Evolutionary conservation across 2,888 invertebrate genomes (phyloP), one percentile per base, ranked within the genome.

Genomic region (Teleogryllus oceanicus): DNA sequence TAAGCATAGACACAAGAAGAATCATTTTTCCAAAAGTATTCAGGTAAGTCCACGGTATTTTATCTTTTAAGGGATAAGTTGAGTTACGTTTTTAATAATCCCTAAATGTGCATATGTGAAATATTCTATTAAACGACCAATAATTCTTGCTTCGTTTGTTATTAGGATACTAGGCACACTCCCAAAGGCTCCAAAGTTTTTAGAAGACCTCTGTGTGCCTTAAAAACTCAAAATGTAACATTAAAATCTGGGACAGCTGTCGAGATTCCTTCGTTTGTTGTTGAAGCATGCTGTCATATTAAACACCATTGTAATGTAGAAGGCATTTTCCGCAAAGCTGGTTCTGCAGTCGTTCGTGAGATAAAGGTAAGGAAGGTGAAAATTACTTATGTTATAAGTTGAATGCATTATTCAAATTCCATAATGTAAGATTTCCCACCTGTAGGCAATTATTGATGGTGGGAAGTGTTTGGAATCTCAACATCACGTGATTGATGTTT

Each of bases 241-340:
- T 88, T 93, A 83, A 90, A 91, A 83, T 92, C 92, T 85, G 93
- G 93, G 49, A 91, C 91, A 84, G 91, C 92, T 82, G 88, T 94
- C 74, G 89, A 92, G 85, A 90, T 95, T 62, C 95, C 95, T 11
- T 89, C 90, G 83, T 91, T 94, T 84, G 91, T 95, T 1, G 90
- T 92, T 83, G 92, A 93, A 85, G 90, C 93, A 85, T 92, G 94
- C 84, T 89, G 91, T 79, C 92, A 91, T 84, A 90, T 95, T 78
- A 88, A 92, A 82, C 88, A 91, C 76, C 91, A 93, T 87, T 90
- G 93, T 50, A 90, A 91, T 80, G 91, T 92, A 24, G 96, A 96
- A 86, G 97, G 97, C 0, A 87, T 97, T 78, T 97, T 97, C 86
- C 90, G 97, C 11, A 96, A 96, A 88, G 95, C 95, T 78, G 97